Conservation (phyloP, 2,797 vertebrate species). For the Microchirus variegatus region DNA sequence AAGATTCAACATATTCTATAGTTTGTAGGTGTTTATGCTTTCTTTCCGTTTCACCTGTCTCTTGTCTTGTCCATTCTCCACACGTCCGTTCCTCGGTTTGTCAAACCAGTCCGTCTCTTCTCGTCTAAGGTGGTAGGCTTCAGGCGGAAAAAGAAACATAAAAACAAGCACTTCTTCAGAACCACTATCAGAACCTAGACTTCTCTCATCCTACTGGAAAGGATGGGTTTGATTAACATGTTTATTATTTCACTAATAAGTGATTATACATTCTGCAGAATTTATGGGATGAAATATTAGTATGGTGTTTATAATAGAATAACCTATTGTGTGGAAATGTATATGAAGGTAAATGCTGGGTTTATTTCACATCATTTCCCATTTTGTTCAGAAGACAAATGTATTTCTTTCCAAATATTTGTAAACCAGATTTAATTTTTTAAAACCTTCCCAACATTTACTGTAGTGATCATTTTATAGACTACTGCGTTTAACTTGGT, state of each 20-base stretch:
- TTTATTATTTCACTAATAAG: too few species aligned
- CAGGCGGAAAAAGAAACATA: constrained; percentile 75
- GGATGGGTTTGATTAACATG: constrained; percentile 2
- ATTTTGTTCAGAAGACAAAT: neutral
- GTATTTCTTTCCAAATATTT: neutral
- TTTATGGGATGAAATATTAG: constrained; percentile 36
- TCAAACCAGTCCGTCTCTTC: constrained; percentile 99
- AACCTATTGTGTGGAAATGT: constrained; percentile 3
- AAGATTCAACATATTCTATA: constrained; percentile 12
- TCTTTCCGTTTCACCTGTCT: constrained; percentile 84
- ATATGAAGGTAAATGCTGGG: constrained; percentile 58
- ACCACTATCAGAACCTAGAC: constrained; percentile 59
- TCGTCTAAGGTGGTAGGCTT: constrained; percentile 95
- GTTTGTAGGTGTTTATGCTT: constrained; percentile 3
- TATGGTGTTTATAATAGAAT: constrained; percentile 7
- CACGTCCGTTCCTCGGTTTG: constrained; percentile 91
- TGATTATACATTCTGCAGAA: constrained; percentile 5
- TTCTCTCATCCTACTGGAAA: constrained; percentile 20
- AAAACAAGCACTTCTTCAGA: constrained; percentile 77
- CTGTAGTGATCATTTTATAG: constrained; percentile 20
- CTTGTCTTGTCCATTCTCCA: constrained; percentile 90
- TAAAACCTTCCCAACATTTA: constrained; percentile 54
- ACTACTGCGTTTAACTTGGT: constrained; percentile 30
- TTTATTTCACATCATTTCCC: neutral
- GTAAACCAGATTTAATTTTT: neutral